phyloP scores from a whole-genome alignment of 2,797 vertebrate species.

The Mallotus villosus region DNA sequence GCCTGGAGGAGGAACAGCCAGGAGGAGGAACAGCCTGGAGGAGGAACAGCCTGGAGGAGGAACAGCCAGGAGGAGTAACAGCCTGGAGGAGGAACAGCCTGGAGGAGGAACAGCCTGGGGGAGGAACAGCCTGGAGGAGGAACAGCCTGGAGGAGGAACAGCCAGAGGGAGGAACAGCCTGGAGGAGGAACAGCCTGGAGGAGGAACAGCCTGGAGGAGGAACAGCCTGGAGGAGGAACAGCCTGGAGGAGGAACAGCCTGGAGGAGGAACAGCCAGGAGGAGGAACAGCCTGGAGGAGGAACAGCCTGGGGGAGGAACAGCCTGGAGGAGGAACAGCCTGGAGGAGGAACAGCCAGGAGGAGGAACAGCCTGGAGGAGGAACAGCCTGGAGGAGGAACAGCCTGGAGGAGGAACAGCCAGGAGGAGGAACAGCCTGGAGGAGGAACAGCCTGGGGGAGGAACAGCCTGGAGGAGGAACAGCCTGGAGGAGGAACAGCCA shows the following conservation, averaged over 20 bases:
- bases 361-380: slow-evolving; percentile 77
- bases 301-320: too few relatives aligned
- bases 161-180: slow-evolving; percentile 77
- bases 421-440: slow-evolving; percentile 77
- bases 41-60: slow-evolving; percentile 77
- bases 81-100: slow-evolving; percentile 78
- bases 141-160: too few relatives aligned
- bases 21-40: slow-evolving; percentile 77
- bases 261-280: too few relatives aligned
- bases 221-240: slow-evolving; percentile 77
- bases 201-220: slow-evolving; percentile 77
- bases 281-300: slow-evolving; percentile 77
- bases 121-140: too few relatives aligned
- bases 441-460: slow-evolving; percentile 77
- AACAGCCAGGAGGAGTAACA: slow-evolving; percentile 76
- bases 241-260: slow-evolving; percentile 78
- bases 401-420: too few relatives aligned
- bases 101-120: slow-evolving; percentile 77
- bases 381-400: slow-evolving; percentile 77
- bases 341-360: too few relatives aligned
- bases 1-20: too few relatives aligned
- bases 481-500: too few relatives aligned
- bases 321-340: slow-evolving; percentile 77
- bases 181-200: slow-evolving; percentile 77
- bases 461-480: slow-evolving; percentile 76